Evolutionary conservation across 2,113 vertebrate genomes (phyloP).

Genomic region (Gallinago undulata): DNA sequence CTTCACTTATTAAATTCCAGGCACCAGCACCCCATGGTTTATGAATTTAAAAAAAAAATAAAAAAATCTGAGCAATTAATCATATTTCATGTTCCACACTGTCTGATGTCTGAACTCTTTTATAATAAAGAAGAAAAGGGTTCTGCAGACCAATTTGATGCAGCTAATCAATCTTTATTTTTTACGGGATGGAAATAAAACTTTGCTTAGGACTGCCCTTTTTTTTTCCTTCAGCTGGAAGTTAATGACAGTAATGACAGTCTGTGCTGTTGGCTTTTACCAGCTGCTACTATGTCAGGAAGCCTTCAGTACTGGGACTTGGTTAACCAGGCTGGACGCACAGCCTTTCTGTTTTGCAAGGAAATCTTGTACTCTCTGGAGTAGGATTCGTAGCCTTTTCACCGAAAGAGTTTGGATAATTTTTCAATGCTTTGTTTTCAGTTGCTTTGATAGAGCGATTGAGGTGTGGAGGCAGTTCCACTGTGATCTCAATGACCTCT

Average conservation of each 20-base stretch:
- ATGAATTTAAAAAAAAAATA: background rate
- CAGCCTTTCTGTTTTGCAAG: background rate
- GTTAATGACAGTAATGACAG: background rate
- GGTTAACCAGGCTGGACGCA: background rate
- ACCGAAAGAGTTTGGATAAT: accelerated
- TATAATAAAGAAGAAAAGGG: background rate
- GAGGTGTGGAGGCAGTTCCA: conserved; percentile 93
- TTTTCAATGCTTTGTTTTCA: conserved; percentile 41
- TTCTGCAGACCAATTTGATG: background rate
- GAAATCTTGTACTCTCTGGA: background rate
- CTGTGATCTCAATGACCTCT: conserved; percentile 86
- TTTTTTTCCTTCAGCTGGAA: background rate
- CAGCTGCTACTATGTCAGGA: background rate
- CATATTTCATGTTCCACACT: background rate
- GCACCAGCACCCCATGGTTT: background rate
- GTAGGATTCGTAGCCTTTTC: background rate
- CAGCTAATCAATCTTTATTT: conserved; percentile 46
- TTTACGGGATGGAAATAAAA: background rate
- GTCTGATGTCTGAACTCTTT: background rate
- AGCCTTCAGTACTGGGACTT: background rate
- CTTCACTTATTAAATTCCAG: background rate
- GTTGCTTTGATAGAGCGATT: conserved; percentile 82
- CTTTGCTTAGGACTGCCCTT: background rate
- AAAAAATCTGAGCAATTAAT: background rate
- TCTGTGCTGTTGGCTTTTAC: background rate